Base-by-base conservation (phyloP, 1,140 invertebrate genomes). In the Sogatella furcifera region DNA sequence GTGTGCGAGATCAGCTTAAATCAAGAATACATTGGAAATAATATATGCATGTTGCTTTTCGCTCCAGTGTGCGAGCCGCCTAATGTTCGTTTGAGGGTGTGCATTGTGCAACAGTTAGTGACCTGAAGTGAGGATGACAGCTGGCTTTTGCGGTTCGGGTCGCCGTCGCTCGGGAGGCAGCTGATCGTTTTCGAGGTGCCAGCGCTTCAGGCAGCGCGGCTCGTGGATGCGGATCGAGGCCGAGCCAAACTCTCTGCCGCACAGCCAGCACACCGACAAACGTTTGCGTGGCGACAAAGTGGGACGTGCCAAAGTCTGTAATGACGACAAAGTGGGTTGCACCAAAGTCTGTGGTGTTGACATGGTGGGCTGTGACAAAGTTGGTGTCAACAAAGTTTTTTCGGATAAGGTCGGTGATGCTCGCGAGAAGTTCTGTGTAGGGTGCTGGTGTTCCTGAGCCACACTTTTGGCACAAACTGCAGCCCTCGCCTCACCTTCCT, bases 151-250 rank as follows among this genome's bases (percentile, higher is more conserved):
- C 0, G 86, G 86, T 52, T 79, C 75, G 0, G 79, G 75, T 62
- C 82, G 69, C 38, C 82, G 73, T 60, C 81, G 77, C 59, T 75
- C 69, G 42, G 76, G 72, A 8, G 84, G 83, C 52, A 88, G 69
- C 67, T 82, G 80, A 8, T 80, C 73, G 67, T 89, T 88, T 68
- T 88, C 83, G 44, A 73, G 68, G 28, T 81, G 76, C 85, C 88
- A 89, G 69, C 87, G 88, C 67, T 84, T 80, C 43, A 90, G 66
- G 69, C 88, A 90, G 66, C 89, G 84, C 1, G 86, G 86, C 68
- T 89, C 84, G 72, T 90, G 88, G 59, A 90, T 88, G 22, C 72
- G 72, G 57, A 90, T 81, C 41, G 84, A 86, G 63, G 78, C 80
- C 0, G 82, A 78, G 10, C 85, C 87, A 71, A 88, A 91, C 63